phyloP scores from a whole-genome alignment of 1,140 invertebrate genomes.

The Scaptomyza hsui region DNA sequence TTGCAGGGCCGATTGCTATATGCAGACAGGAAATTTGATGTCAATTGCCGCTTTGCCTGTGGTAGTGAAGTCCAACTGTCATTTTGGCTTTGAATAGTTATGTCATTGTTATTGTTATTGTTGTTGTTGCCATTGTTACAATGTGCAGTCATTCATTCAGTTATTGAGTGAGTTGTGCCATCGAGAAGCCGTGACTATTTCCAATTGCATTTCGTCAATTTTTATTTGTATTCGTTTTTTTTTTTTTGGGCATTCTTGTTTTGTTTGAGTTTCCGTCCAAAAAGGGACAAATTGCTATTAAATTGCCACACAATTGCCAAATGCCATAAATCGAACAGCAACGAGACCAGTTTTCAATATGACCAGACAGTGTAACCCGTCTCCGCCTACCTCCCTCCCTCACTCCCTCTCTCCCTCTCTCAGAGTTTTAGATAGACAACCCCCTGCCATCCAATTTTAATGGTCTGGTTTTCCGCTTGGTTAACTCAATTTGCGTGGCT shows the following conservation, averaged over 20 bases:
- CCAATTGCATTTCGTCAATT: slow-evolving; percentile 76
- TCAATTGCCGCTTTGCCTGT: slow-evolving; percentile 15
- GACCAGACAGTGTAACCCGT: slow-evolving; percentile 10
- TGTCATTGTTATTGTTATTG: slow-evolving; percentile 29
- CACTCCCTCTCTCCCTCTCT: background rate
- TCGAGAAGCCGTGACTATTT: slow-evolving; percentile 65
- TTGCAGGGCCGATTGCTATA: background rate
- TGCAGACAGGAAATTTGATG: slow-evolving; percentile 31
- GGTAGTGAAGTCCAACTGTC: slow-evolving; percentile 5
- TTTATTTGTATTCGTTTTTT: slow-evolving; percentile 18
- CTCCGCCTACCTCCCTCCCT: background rate
- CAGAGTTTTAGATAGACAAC: slow-evolving; percentile 8
- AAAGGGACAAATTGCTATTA: slow-evolving; percentile 75
- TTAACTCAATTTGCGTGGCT: slow-evolving; percentile 81
- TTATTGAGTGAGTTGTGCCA: slow-evolving; percentile 40
- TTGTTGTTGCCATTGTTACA: slow-evolving; percentile 68
- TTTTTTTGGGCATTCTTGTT: background rate
- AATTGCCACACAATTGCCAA: slow-evolving; percentile 78
- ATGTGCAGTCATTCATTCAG: slow-evolving; percentile 33
- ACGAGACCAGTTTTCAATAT: slow-evolving; percentile 29
- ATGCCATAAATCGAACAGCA: slow-evolving; percentile 69
- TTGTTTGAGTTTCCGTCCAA: slow-evolving; percentile 34
- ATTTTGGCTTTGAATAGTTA: slow-evolving; percentile 31
- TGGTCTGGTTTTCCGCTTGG: slow-evolving; percentile 80
- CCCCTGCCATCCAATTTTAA: slow-evolving; percentile 66